These are phyloP conservation scores for Fratercula arctica DNA, from an alignment of 2,797 vertebrate species.

Conservation along the genomic window DNA sequence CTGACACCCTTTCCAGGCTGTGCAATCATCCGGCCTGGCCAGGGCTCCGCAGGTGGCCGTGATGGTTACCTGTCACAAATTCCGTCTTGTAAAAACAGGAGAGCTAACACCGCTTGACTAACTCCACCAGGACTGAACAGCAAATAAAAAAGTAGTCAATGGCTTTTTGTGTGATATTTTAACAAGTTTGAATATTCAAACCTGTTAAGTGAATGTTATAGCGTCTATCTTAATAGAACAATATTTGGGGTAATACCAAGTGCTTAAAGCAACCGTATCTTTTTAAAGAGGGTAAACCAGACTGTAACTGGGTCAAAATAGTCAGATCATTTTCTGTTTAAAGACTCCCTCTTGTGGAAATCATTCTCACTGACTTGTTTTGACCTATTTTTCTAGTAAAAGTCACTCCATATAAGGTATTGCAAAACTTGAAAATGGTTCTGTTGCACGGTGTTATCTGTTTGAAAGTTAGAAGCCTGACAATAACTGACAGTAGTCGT, in stretches of 20 bases:
- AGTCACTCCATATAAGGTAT: constrained; percentile 23
- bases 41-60: background rate
- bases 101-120: accelerated
- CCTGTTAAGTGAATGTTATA: background rate
- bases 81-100: background rate
- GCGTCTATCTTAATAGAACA: background rate
- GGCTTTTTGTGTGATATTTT: background rate
- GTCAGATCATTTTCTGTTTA: background rate
- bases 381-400: constrained; percentile 40
- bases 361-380: constrained; percentile 6
- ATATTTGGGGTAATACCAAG: background rate
- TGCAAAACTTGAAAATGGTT: background rate
- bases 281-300: background rate
- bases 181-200: background rate
- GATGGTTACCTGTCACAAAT: background rate
- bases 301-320: background rate
- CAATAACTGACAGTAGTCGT: background rate
- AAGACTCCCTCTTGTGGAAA: constrained; percentile 62
- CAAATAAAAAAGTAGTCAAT: accelerated
- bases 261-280: background rate
- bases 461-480: background rate
- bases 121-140: background rate
- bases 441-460: background rate
- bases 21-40: background rate
- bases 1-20: background rate